Evolutionary conservation across 2,113 vertebrate species (phyloP).

Genomic region (Cacatua alba): DNA sequence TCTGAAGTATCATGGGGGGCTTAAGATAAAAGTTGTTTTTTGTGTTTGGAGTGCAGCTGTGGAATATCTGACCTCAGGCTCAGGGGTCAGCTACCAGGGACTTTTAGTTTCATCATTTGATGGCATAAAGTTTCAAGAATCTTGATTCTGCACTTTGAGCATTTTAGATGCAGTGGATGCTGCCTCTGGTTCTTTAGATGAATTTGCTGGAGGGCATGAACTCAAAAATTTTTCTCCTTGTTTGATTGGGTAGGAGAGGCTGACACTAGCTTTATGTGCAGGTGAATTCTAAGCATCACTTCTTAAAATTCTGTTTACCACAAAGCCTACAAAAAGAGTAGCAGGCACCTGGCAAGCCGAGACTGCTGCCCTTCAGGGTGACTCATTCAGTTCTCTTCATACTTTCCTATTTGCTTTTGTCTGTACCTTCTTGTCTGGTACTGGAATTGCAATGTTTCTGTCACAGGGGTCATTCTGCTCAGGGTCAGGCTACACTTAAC

Average conservation of each 20-base stretch:
- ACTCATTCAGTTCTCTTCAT: neutral
- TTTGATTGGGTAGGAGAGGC: neutral
- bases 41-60: slow-evolving; percentile 65
- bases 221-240: neutral
- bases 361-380: neutral
- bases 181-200: neutral
- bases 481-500: neutral
- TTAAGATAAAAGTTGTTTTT: slow-evolving; percentile 61
- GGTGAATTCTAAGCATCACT: neutral
- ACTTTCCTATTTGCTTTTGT: neutral
- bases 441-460: neutral
- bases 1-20: neutral
- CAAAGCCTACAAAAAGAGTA: neutral
- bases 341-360: neutral
- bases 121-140: slow-evolving; percentile 60
- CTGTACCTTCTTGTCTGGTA: neutral
- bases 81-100: neutral
- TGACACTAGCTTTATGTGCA: neutral
- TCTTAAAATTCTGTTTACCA: neutral
- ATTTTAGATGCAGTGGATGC: neutral
- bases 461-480: accelerated
- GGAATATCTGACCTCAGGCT: slow-evolving; percentile 57
- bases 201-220: neutral
- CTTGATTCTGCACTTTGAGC: neutral
- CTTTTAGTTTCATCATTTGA: neutral